Conservation (phyloP, 2,797 vertebrate genomes). For the Cebuella pygmaea region DNA sequence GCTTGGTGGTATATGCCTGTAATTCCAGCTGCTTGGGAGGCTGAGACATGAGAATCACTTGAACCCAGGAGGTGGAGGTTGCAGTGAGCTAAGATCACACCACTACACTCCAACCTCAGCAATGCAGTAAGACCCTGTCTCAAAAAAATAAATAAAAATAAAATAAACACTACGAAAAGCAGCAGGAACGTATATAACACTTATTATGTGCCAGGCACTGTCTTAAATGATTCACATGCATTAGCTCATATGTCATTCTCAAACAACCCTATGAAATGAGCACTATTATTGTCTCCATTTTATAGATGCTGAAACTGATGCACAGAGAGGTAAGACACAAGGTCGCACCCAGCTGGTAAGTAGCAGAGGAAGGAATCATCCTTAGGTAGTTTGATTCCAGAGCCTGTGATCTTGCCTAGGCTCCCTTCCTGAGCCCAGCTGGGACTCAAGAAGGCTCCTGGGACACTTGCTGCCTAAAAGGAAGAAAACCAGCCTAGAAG, state of each 20-base stretch:
- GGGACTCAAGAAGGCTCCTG: background rate
- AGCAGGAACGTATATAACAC: background rate
- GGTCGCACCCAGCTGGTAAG: background rate
- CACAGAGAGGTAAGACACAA: background rate
- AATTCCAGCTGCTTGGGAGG: background rate
- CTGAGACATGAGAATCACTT: background rate
- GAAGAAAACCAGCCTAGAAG: background rate
- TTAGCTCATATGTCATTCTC: background rate
- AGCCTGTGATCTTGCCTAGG: background rate
- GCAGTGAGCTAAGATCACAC: background rate
- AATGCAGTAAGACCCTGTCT: background rate
- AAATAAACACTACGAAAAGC: background rate
- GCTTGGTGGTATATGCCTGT: background rate
- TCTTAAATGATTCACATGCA: background rate
- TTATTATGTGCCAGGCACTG: background rate
- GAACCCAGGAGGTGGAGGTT: background rate
- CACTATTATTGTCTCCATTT: background rate
- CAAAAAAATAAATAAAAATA: background rate
- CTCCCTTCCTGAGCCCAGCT: background rate
- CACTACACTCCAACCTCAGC: background rate
- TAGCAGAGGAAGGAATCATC: background rate
- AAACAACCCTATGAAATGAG: background rate
- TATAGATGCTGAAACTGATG: background rate
- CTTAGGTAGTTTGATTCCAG: no score
- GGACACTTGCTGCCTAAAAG: background rate